Evolutionary conservation across 2,888 invertebrate species (phyloP), one percentile per base, ranked within the genome.

Genomic region (Mayetiola destructor): DNA sequence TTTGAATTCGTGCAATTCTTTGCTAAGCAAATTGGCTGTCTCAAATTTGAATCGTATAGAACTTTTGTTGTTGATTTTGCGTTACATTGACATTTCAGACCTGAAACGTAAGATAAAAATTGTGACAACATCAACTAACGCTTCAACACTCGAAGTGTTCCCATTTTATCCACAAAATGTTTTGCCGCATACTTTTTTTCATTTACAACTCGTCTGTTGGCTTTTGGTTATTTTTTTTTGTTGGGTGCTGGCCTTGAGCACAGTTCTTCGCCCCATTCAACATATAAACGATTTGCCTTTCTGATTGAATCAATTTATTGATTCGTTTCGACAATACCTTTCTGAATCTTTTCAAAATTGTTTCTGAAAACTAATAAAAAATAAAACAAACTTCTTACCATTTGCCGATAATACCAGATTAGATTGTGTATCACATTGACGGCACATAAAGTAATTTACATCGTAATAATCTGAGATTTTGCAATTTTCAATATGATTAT

Each of bases 391-490:
- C 23, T 20, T n/a, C 73, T 67, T 63, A 74, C 75, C 68, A 61
- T 73, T 66, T 55, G 56, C 58, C 3, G 72, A 67, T 29, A 73
- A 69, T 42, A 65, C 64, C 58, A 75, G 65, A 64, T 70, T 66
- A 61, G 67, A 67, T 18, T 64, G 69, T n/a, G 59, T 40, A 62
- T 72, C 67, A 64, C 79, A 79, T 1, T 68, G 61, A 21, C 66
- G 60, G 64, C 79, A 79, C 52, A 71, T 69, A 58, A 79, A 73
- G 29, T 68, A 67, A 62, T 73, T 68, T 39, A 73, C 62, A 66
- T 76, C 73, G 59, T 76, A 78, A 64, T 73, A 76, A 64, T 77
- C 75, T 60, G 70, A 69, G 58, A 62, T 63, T 37, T 66, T 68
- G 64, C 78, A 78, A 60, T 68, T 64, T 18, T 58, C 55, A 9